Base-by-base conservation (phyloP, 2,888 invertebrate genomes). In the Acleris emargana region DNA sequence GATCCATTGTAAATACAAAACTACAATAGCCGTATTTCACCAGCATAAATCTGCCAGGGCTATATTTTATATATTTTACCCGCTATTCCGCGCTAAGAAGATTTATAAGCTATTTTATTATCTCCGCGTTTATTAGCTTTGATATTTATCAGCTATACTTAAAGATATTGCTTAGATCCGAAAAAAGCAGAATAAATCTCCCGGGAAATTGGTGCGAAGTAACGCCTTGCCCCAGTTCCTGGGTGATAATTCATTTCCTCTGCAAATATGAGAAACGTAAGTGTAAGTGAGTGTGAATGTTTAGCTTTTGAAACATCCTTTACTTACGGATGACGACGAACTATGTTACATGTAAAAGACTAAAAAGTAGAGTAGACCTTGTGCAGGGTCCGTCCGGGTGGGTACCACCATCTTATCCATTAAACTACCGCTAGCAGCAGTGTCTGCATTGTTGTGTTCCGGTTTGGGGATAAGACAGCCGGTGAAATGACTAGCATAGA, bases 71-170 rank as follows among this genome's bases (percentile, higher is more conserved):
- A 62, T 62, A 66, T 66, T 54, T 59, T 52, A 51, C 58, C 28
- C 57, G 68, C 50, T 58, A 60, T 64, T 68, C 64, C 60, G 58
- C 45, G 62, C 66, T 68, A 61, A 64, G 60, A 64, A 64, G 64
- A 66, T 66, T 66, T 64, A 61, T 61, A 50, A 7, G 58, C 52
- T 52, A 61, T 57, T 61, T 61, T 66, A 66, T 64, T 64, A 60
- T 64, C 69, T 67, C 68, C 62, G 67, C 58, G 71, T 69, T 68
- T 71, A 71, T 71, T 70, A 70, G 71, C 68, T 62, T 32, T 64
- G 68, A 70, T 71, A 70, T 71, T 69, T 70, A 71, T 71, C 71
- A 71, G 60, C 32, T 43, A 67, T 70, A 70, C 68, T 68, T 70
- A 68, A 52, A 68, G 63, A 64, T 70, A 70, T 70, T 70, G 66